Evolutionary conservation across 1,140 invertebrate species (phyloP), one percentile per base, ranked within the genome.

Genomic region (Zaprionus inermis): DNA sequence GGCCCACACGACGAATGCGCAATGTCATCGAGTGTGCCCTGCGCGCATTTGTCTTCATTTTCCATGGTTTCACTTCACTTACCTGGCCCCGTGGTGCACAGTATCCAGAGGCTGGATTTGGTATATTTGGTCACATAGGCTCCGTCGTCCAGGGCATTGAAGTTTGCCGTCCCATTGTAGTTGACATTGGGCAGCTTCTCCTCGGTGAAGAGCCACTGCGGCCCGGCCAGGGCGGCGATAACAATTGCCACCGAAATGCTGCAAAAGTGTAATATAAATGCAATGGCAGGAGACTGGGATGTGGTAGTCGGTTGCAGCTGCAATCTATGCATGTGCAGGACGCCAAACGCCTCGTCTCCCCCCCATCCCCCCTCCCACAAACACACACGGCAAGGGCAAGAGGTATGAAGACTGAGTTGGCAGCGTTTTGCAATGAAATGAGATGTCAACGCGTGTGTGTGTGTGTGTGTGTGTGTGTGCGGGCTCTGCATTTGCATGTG

Each of bases 161-260:
- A 91, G 38, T 92, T 92, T 28, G 91, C 80, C 9, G 91, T 92
- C 6, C 91, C 91, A 68, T 92, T 92, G 56, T 91, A 92, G 41
- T 91, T 89, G 16, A 52, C 57, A 68, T 92, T 92, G 46, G 90
- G 81, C 20, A 92, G 41, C 76, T 92, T 92, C 55, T 92, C 91
- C 77, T 92, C 91, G 6, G 91, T 92, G 12, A 90, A 92, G 18
- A 92, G 86, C 91, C 91, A 92, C 30, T 92, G 91, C 22, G 91
- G 91, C 9, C 91, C 91, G 4, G 91, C 91, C 18, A 92, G 20
- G 6, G 91, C 90, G 16, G 91, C 91, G 34, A 92, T 84, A 54
- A 92, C 86, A 70, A 92, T 91, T 51, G 91, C 91, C 57, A 92
- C 86, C 18, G 91, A 92, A 56, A 92, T 89, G 75, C 91, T 92